Base-by-base conservation (phyloP, 2,113 vertebrate genomes). In the Plecotus auritus region DNA sequence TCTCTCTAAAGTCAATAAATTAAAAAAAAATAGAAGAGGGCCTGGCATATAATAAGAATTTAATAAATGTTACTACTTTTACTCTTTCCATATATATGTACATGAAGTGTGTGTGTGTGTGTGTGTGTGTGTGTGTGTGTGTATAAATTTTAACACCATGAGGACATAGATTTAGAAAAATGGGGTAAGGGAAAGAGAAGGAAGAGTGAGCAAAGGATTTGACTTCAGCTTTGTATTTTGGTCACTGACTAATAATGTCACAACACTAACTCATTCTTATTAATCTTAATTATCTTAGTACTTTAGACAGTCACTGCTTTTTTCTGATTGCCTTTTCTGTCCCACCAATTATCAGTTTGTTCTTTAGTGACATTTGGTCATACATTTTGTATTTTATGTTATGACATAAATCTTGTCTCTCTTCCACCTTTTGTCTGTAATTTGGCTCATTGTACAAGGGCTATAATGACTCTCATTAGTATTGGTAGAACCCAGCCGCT, bases 401-500 rank as follows among this genome's bases (percentile, higher is more conserved):
- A 66, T 18, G 91, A 92, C 66, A 74, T 77, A 89, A 95, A 91
- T 97, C 84, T 92, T 37, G 85, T 76, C 40, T 69, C 56, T 86
- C 74, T 54, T 56, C 47, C 47, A 93, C 82, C 40, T 49, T 97
- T 96, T 96, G 83, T 97, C 89, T 97, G 95, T 91, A 96, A 88
- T 89, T 94, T 96, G 96, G 95, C 96, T 98, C 90, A 28, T 96
- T 91, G 95, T 92, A 64, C 69, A 59, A 96, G 74, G 93, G 67
- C 1, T 73, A 17, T 96, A 96, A 94, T 95, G 97, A 72, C 10
- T 14, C 95, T 96, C 96, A 96, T 98, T 97, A 97, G 96, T 97
- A 96, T 93, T 96, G 96, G 97, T 92, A 82, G 92, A 91, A 56
- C 51, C 88, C 6, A 20, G 87, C 69, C 93, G 91, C 96, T 97